Evolutionary conservation across 2,113 vertebrate species (phyloP), one percentile per base, ranked within the genome.

Genomic region (Myotis davidii): DNA sequence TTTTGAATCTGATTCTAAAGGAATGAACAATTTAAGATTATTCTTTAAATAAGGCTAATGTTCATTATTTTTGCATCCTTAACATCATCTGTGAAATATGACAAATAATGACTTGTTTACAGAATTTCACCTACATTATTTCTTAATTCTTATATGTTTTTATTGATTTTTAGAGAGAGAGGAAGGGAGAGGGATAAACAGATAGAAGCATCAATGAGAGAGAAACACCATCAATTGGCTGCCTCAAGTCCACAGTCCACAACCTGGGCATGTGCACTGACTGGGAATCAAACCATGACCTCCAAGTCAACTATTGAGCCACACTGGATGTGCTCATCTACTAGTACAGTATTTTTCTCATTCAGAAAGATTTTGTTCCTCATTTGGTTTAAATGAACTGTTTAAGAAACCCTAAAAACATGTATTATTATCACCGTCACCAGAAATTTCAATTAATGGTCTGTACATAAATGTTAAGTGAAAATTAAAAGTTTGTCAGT

Each of bases 391-490:
- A 91, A 77, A 83, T 56, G 7, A 76, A 42, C 23, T 52, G 37
- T 56, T 78, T n/a, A 72, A 73, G 25, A 74, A 94, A 69, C 2
- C 29, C 61, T 88, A 32, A 83, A 70, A 76, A 81, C 39, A 32
- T 39, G 8, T 12, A 50, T 23, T 72, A 64, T 42, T 89, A 92
- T 69, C 21, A 61, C 67, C 27, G 32, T 70, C 50, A 86, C 17
- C 42, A 94, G 73, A 86, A 90, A 78, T 88, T 91, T 52, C 21
- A 69, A 67, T 72, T 78, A 73, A 82, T 85, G n/a, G 34, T 72
- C 67, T 85, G 21, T 37, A 94, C 18, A 39, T 78, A 91, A 79
- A 67, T 48, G 17, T 78, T 74, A 56, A 61, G 23, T 37, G 48
- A 83, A 84, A 92, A 90, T 45, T 73, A 79, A 78, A 83, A 59